Base-by-base conservation (phyloP, 2,888 invertebrate species). In the Dicyrtoma fusca region DNA sequence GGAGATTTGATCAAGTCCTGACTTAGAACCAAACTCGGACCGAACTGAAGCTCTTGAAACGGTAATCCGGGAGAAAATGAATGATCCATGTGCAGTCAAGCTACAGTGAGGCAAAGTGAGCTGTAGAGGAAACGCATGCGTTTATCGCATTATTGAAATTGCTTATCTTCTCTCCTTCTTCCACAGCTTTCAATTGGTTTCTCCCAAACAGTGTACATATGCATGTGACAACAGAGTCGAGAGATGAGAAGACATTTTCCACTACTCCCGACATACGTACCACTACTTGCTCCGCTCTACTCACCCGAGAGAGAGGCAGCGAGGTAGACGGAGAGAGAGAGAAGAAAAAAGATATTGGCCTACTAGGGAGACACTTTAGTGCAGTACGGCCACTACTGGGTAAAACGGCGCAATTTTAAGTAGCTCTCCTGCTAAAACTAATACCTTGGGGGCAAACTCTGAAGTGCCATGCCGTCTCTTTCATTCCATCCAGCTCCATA, bases 71-170 rank as follows among this genome's bases (percentile, higher is more conserved):
- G 70, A 74, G 71, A 69, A 71, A 74, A 71, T 74, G 68, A 74
- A 71, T 74, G 69, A 71, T 57, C 69, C 71, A 63, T 49, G 68
- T 66, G 68, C 68, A 71, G 66, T 53, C 71, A 55, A 62, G 69
- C 64, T 53, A 66, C 64, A 66, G 59, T 69, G 34, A 57, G 69
- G 65, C 71, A 49, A 71, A 62, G 59, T 65, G 34, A 61, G 70
- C 59, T 70, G 59, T 61, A 65, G 59, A 69, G 69, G 63, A 73
- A 76, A 75, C 74, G 74, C 77, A 74, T 76, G 75, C 75, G 75
- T 77, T 77, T 76, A 74, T 75, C 74, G 72, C 71, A 73, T 74
- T 74, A 77, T 75, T 74, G 74, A 75, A 76, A 76, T 72, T 69
- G 75, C 74, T 77, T 77, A 77, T 75, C 75, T 72, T 66, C 68